phyloP scores from a whole-genome alignment of 2,888 invertebrate genomes.

The Pseudococcus longispinus region DNA sequence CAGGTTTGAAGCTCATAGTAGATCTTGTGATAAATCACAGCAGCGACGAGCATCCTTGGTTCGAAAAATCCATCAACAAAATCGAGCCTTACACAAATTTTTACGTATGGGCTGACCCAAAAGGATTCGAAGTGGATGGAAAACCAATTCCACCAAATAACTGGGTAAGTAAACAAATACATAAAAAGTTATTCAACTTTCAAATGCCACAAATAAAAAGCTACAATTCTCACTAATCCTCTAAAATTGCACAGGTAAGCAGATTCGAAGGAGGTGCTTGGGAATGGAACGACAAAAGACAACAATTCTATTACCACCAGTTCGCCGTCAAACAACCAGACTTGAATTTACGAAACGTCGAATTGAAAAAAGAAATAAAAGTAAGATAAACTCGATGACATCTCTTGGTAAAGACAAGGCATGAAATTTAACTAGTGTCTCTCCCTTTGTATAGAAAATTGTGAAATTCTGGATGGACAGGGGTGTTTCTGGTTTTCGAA shows the following conservation, averaged over 20 bases:
- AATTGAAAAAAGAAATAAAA: slow-evolving; percentile 71
- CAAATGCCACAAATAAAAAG: no score
- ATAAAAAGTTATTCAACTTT: background rate
- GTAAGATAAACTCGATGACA: slow-evolving; percentile 59
- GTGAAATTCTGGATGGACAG: slow-evolving; percentile 55
- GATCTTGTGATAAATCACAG: slow-evolving; percentile 62
- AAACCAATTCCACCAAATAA: slow-evolving; percentile 59
- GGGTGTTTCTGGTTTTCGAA: slow-evolving; percentile 55
- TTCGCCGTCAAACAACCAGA: slow-evolving; percentile 75
- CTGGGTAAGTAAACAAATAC: slow-evolving; percentile 59
- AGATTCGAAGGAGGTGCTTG: background rate
- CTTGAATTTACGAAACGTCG: slow-evolving; percentile 77
- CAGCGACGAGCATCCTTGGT: slow-evolving; percentile 66
- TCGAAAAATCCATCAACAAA: slow-evolving; percentile 62
- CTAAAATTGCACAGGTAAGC: background rate
- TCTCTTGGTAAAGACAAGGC: background rate
- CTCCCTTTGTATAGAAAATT: slow-evolving; percentile 21
- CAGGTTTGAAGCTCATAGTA: slow-evolving; percentile 60
- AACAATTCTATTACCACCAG: slow-evolving; percentile 80
- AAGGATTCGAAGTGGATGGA: slow-evolving; percentile 58
- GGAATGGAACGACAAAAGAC: slow-evolving; percentile 66
- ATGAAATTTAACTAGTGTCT: background rate
- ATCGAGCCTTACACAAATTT: slow-evolving; percentile 63
- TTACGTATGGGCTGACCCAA: slow-evolving; percentile 64
- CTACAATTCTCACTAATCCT: background rate